These are phyloP conservation scores for Ranitomeya imitator DNA, from an alignment of 2,113 vertebrate genomes.

Conservation along the genomic window DNA sequence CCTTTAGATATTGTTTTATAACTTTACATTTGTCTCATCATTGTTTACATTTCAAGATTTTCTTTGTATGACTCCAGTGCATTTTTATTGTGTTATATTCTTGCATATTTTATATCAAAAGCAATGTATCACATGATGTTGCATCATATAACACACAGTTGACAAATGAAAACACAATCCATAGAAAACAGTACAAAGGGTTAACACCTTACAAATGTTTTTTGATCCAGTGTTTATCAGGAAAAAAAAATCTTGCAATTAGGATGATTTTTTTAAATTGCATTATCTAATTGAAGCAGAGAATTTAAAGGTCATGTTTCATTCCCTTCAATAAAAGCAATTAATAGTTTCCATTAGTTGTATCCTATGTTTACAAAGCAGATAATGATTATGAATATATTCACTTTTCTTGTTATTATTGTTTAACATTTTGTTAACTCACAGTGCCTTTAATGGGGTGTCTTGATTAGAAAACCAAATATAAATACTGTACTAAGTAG, in stretches of 20 bases:
- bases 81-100: too few species aligned
- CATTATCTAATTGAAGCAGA: not conserved
- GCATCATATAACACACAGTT: not conserved
- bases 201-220: not conserved
- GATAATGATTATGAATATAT: conserved; percentile 1
- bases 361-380: not conserved
- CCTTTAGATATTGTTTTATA: too few species aligned
- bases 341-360: not conserved
- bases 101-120: too few species aligned
- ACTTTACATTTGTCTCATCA: too few species aligned
- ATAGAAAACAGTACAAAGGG: not conserved
- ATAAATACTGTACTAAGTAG: too few species aligned
- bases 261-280: not conserved
- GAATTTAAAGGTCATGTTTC: not conserved
- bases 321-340: not conserved
- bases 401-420: not conserved
- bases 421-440: not conserved
- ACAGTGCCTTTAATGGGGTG: not conserved
- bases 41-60: too few species aligned
- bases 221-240: not conserved
- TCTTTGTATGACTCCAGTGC: too few species aligned
- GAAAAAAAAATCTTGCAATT: not conserved
- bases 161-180: not conserved
- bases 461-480: not conserved
- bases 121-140: too few species aligned